These are phyloP conservation scores for Campaea margaritaria DNA, from an alignment of 2,888 invertebrate species.

Conservation along the genomic window DNA sequence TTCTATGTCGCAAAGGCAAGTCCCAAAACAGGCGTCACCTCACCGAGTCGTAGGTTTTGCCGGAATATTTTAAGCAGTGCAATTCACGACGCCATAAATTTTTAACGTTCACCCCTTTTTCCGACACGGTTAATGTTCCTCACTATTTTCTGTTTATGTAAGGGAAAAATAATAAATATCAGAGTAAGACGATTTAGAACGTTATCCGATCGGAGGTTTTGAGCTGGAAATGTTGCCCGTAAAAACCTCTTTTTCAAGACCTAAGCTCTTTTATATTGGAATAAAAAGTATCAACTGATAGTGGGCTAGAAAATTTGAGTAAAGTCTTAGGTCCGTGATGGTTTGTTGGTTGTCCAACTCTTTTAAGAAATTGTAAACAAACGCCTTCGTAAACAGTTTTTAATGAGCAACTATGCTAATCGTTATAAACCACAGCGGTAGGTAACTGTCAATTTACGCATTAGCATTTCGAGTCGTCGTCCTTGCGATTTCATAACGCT, in stretches of 20 bases:
- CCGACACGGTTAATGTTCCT: slow-evolving; percentile 27
- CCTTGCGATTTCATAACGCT: slow-evolving; percentile 53
- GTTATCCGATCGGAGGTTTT: too few species aligned
- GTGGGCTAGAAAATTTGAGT: too few species aligned
- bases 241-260: too few species aligned
- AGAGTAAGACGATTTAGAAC: too few species aligned
- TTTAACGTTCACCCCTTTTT: slow-evolving; percentile 40
- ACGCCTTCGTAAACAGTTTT: background rate
- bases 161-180: slow-evolving; percentile 3
- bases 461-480: slow-evolving; percentile 29
- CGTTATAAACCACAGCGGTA: background rate
- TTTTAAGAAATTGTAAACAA: too few species aligned
- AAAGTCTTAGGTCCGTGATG: too few species aligned
- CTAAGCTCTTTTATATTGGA: too few species aligned
- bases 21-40: too few species aligned
- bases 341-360: too few species aligned
- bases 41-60: background rate
- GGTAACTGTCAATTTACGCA: slow-evolving; percentile 10
- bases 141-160: slow-evolving; percentile 12
- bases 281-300: too few species aligned
- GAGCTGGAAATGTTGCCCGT: too few species aligned
- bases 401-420: background rate
- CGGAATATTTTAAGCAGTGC: slow-evolving; percentile 46
- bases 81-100: slow-evolving; percentile 45
- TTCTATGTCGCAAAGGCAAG: too few species aligned